Evolutionary conservation across 1,140 invertebrate species (phyloP).

Genomic region (Orchestia grillus): DNA sequence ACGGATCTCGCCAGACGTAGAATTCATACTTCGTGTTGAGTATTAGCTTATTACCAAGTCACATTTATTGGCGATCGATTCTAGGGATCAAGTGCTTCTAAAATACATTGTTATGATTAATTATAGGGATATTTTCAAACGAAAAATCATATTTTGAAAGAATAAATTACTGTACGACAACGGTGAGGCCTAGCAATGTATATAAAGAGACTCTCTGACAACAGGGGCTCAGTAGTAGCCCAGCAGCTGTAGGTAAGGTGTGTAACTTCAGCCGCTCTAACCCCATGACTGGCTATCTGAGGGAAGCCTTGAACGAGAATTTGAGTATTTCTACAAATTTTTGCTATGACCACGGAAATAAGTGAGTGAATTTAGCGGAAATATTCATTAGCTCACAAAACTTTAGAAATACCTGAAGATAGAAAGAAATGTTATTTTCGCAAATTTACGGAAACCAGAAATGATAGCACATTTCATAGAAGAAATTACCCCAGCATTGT

Average conservation of each 20-base stretch:
- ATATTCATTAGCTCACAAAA: neutral
- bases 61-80: neutral
- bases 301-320: neutral
- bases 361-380: neutral
- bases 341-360: neutral
- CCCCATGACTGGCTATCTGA: slow-evolving; percentile 12
- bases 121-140: neutral
- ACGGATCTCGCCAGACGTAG: neutral
- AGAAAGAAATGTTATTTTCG: neutral
- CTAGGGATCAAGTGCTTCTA: neutral
- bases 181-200: neutral
- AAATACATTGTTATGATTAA: neutral
- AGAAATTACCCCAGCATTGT: neutral
- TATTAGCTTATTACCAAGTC: neutral
- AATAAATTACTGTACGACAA: neutral
- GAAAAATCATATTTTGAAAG: neutral
- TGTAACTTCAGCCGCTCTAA: neutral
- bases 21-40: neutral
- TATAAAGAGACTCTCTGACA: neutral
- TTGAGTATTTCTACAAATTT: neutral
- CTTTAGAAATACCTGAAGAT: neutral
- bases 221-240: neutral
- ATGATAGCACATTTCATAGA: neutral
- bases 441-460: neutral
- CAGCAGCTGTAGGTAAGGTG: neutral